These are phyloP conservation scores for Hetaerina titia DNA, from an alignment of 2,888 invertebrate species.

Conservation along the genomic window DNA sequence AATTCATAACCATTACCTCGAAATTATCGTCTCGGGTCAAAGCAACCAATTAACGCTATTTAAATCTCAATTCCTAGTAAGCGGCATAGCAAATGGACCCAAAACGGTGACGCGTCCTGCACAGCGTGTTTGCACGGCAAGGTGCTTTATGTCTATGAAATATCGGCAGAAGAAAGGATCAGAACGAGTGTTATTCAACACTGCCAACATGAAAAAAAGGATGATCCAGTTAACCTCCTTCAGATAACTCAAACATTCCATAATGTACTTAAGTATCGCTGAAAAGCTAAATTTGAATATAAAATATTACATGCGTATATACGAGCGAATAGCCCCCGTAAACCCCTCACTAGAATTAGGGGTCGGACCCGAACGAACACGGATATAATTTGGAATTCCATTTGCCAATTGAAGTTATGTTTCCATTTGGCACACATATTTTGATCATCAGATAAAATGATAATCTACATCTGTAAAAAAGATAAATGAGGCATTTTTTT, in stretches of 20 bases:
- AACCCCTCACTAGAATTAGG: too few species aligned
- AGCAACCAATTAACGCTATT: conserved; percentile 27
- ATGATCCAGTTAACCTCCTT: not conserved
- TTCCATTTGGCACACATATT: too few species aligned
- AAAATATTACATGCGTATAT: too few species aligned
- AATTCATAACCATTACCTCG: conserved; percentile 19
- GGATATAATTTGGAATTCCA: too few species aligned
- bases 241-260: not conserved
- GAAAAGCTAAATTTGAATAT: too few species aligned
- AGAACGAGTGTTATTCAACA: not conserved
- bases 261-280: too few species aligned
- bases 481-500: too few species aligned
- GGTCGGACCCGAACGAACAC: too few species aligned
- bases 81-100: not conserved
- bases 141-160: not conserved
- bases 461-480: too few species aligned
- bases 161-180: not conserved
- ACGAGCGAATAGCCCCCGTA: too few species aligned
- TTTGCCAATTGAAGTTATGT: too few species aligned
- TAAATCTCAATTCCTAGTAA: not conserved
- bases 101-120: not conserved
- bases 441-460: too few species aligned
- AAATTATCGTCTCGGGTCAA: not conserved
- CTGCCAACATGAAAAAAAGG: not conserved
- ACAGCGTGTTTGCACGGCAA: not conserved